Conservation (phyloP, 2,888 invertebrate genomes). For the Archips xylosteana region DNA sequence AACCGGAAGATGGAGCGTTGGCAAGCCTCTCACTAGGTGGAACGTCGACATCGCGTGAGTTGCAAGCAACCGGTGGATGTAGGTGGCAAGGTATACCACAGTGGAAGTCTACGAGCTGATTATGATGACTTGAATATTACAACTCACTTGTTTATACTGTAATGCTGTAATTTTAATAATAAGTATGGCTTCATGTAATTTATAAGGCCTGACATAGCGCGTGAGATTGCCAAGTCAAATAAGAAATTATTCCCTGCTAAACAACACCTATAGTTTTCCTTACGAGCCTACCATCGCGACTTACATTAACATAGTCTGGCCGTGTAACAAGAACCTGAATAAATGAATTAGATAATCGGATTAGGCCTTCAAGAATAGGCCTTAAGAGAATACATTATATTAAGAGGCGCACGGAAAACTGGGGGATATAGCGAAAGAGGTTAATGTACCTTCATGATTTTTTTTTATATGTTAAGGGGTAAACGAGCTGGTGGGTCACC, state of each 20-base stretch:
- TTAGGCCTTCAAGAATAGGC: background rate
- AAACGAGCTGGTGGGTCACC: too few species aligned
- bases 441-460: background rate
- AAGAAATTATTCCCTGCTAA: conserved; percentile 1
- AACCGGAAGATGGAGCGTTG: too few species aligned
- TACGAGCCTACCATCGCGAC: background rate
- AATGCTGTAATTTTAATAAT: too few species aligned
- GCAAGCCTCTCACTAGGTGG: too few species aligned
- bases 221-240: background rate
- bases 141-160: too few species aligned
- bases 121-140: too few species aligned
- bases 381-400: background rate
- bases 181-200: background rate
- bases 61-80: too few species aligned
- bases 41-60: too few species aligned
- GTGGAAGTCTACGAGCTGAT: too few species aligned
- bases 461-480: too few species aligned
- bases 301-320: conserved; percentile 15
- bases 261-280: background rate
- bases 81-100: too few species aligned
- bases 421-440: background rate
- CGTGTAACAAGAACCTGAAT: conserved; percentile 22
- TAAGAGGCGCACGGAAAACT: background rate
- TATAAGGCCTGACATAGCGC: background rate
- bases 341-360: conserved; percentile 18